Evolutionary conservation across 2,888 invertebrate genomes (phyloP).

Genomic region (Crossocerus cetratus): DNA sequence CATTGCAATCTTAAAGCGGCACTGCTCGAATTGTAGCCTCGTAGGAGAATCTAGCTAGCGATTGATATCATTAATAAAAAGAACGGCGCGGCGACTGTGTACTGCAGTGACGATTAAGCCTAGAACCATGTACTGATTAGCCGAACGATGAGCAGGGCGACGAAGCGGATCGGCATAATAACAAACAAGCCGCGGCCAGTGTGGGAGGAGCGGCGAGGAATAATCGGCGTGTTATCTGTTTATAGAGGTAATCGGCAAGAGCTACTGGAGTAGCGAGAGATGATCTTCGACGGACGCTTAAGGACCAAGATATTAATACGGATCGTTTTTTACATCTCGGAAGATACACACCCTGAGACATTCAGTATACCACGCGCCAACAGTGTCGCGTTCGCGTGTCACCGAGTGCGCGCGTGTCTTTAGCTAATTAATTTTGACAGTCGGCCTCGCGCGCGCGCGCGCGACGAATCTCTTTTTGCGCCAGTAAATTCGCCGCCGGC

Average conservation of each 20-base stretch:
- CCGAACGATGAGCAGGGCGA: neutral
- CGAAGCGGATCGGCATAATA: neutral
- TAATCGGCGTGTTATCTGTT: conserved; percentile 24
- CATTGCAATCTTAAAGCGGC: neutral
- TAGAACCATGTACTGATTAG: too few relatives aligned
- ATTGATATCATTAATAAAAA: neutral
- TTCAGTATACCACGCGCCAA: conserved; percentile 15
- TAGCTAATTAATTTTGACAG: conserved; percentile 8
- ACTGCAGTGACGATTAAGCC: too few relatives aligned
- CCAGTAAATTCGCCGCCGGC: neutral
- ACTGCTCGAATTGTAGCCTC: neutral
- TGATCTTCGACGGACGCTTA: conserved; percentile 63
- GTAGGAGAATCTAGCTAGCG: neutral
- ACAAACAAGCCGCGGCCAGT: neutral
- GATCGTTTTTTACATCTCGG: conserved; percentile 43
- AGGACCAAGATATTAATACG: conserved; percentile 29
- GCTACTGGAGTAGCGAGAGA: conserved; percentile 75
- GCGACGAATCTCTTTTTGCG: neutral
- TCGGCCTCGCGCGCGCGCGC: neutral
- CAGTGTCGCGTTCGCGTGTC: neutral
- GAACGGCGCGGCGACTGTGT: too few relatives aligned
- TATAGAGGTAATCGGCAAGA: conserved; percentile 73
- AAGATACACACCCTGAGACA: conserved; percentile 33
- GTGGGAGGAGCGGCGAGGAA: neutral
- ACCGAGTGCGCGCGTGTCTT: neutral